Evolutionary conservation across 2,113 vertebrate species (phyloP), one percentile per base, ranked within the genome.

Genomic region (Callocephalon fimbriatum): DNA sequence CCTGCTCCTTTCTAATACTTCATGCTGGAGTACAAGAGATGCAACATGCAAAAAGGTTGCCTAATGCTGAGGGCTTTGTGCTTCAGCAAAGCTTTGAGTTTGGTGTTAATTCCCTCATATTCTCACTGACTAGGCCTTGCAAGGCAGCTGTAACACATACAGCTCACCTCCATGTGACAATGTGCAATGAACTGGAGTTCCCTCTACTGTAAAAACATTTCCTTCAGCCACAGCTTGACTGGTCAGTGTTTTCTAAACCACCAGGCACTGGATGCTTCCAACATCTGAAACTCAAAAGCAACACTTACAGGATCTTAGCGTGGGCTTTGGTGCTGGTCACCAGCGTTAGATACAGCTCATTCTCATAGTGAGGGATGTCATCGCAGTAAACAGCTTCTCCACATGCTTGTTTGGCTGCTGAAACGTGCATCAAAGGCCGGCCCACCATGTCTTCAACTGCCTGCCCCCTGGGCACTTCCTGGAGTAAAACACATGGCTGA

Each of bases 381-480:
- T 99, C 99, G 2, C 99, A 99, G 97, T 99, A 99, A 65, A 99
- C 88, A 0, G 99, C 99, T 91, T 99, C 99, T 12, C 99, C 99
- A 0, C 99, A 99, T 10, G 99, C 99, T 93, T 99, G 99, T 95
- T 99, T 99, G 96, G 98, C 66, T 3, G 99, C 99, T 0, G 99
- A 98, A 73, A 99, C 97, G 7, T 99, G 99, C 96, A 99, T 97
- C 84, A 99, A 51, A 42, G 99, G 99, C 66, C 98, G 98, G 20
- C 99, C 99, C 59, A 99, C 98, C 59, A 97, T 98, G 63, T 99
- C 99, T 4, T 99, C 98, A 54, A 96, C 71, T 1, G 76, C 92
- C 96, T 98, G 99, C n/a, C 98, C 98, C 48, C 96, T 87, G 29
- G 99, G 99, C 61, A 99, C 98, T 35, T 98, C 98, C 99, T 99